These are phyloP conservation scores for Rhagonycha fulva DNA, from an alignment of 2,888 invertebrate genomes.

Conservation along the genomic window DNA sequence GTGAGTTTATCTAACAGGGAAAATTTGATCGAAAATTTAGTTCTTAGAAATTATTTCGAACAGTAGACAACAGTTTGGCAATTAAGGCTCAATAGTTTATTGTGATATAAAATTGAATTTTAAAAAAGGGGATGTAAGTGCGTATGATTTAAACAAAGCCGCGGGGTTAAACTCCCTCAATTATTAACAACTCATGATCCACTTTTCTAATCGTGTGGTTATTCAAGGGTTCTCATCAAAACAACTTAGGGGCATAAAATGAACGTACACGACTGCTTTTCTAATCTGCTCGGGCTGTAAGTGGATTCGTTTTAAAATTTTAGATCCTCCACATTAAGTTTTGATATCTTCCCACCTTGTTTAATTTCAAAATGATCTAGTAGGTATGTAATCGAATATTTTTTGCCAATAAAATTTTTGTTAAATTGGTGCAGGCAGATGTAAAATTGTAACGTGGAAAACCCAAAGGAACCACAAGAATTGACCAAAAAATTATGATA, in stretches of 20 bases:
- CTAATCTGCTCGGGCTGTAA: slow-evolving; percentile 1
- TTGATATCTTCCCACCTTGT: not conserved
- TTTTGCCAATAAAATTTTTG: not conserved
- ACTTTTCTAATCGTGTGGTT: slow-evolving; percentile 48
- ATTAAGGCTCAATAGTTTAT: not conserved
- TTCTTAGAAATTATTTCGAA: not conserved
- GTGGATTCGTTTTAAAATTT: not conserved
- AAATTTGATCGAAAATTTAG: not conserved
- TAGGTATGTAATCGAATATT: not conserved
- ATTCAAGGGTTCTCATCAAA: slow-evolving; percentile 47
- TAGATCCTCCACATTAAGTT: not conserved
- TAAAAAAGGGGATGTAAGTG: not conserved
- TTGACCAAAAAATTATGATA: not conserved
- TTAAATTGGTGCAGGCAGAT: not conserved
- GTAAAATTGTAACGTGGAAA: not conserved
- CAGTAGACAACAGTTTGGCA: not conserved
- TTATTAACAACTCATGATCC: slow-evolving; percentile 51
- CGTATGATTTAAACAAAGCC: slow-evolving; percentile 33
- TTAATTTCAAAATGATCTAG: not conserved
- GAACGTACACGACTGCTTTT: slow-evolving; percentile 38
- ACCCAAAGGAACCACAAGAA: not conserved
- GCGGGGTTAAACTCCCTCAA: slow-evolving; percentile 45
- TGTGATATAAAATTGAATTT: not conserved
- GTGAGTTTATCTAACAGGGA: not conserved
- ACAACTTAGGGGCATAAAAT: slow-evolving; percentile 50